Evolutionary conservation across 1,140 invertebrate genomes (phyloP), one percentile per base, ranked within the genome.

Genomic region (Papilio machaon): DNA sequence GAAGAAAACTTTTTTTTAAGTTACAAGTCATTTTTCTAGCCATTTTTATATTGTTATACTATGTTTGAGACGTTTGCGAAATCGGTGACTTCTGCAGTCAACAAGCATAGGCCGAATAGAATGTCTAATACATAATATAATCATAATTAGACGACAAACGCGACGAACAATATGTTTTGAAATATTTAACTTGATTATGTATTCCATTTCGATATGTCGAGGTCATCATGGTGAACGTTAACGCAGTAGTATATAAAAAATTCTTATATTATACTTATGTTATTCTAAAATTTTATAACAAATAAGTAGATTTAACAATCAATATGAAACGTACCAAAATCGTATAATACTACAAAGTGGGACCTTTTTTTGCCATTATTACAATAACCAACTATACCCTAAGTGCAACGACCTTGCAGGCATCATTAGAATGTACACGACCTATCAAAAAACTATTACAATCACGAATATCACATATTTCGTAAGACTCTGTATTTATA

Each of bases 381-480:
- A 30, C 23, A 30, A 30, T 30, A 43, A 43, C 38, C 4, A 43
- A 43, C 38, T 43, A 43, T 7, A 64, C 60, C 23, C 11, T 70
- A 70, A 70, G 64, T 35, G n/a, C 13, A 70, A 15, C 15, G 13
- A 70, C 64, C 64, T 70, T 70, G 64, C 30, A 70, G 13, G 15
- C 64, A 35, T 70, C 64, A 70, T 17, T 70, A 70, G 64, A 70
- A 6, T 70, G 64, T 35, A 15, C 35, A 30, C 5, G 7, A 70
- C 64, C 64, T 70, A 70, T 35, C 13, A 7, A 70, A 70, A 15
- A 70, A 4, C 5, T 70, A 70, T 70, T 70, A 70, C 35, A 70
- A 5, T 70, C 64, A 70, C 23, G 64, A 70, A 70, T 30, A 35
- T 70, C 64, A 35, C 30, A 70, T 64, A 30, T 67, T 17, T 70